phyloP scores from a whole-genome alignment of 2,797 vertebrate genomes.

The Macrochelys suwanniensis region DNA sequence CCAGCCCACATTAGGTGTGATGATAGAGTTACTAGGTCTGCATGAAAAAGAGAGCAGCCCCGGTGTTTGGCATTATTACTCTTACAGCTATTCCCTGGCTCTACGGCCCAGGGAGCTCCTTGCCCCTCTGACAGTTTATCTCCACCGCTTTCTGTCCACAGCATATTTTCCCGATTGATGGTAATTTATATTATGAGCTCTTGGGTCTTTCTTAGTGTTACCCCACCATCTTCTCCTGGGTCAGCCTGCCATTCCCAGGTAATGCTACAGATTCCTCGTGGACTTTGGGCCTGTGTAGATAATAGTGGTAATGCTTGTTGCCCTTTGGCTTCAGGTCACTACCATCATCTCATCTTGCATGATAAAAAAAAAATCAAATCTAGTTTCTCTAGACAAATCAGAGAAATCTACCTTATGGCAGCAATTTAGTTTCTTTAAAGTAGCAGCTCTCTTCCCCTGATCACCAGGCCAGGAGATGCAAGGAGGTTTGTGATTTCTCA shows the following conservation, averaged over 20 bases:
- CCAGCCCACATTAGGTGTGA: background rate
- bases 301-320: background rate
- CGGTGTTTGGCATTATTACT: too few species aligned
- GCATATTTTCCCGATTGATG: too few species aligned
- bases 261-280: background rate
- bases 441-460: conserved; percentile 39
- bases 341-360: conserved; percentile 5
- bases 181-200: too few species aligned
- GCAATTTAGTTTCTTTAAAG: conserved; percentile 20
- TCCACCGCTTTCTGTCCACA: too few species aligned
- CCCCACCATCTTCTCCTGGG: too few species aligned
- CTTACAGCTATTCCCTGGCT: too few species aligned
- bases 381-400: background rate
- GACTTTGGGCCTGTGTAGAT: background rate
- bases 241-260: background rate
- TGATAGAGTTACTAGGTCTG: background rate
- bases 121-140: too few species aligned
- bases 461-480: background rate
- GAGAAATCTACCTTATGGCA: conserved; percentile 27
- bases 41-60: background rate
- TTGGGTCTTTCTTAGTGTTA: too few species aligned
- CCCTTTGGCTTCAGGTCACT: conserved; percentile 29
- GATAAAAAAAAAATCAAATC: conserved; percentile 22
- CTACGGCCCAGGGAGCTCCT: too few species aligned
- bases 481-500: background rate